Conservation (phyloP, 2,888 invertebrate genomes). For the Dynastes grantii region DNA sequence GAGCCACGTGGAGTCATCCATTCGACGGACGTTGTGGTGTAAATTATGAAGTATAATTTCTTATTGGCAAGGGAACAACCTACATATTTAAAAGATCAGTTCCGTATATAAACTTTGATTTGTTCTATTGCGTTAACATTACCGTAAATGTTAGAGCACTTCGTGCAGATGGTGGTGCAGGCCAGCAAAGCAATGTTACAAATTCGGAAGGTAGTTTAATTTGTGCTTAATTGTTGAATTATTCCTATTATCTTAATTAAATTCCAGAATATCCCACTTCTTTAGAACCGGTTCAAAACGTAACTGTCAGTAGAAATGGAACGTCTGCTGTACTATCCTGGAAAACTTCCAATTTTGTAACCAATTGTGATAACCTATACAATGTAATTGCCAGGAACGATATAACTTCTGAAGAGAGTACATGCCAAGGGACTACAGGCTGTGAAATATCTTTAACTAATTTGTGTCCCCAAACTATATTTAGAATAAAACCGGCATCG, state of each 20-base stretch:
- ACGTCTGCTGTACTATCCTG: not conserved
- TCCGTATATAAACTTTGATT: not conserved
- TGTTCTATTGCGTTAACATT: not conserved
- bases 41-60: not conserved
- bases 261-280: not conserved
- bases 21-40: not conserved
- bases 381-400: too few species aligned
- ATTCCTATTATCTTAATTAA: not conserved
- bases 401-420: not conserved
- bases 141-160: not conserved
- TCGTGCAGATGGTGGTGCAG: not conserved
- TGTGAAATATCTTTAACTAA: not conserved
- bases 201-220: not conserved
- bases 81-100: too few species aligned
- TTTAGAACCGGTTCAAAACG: not conserved
- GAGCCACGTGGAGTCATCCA: not conserved
- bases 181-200: not conserved
- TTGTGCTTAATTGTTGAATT: not conserved
- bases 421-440: not conserved
- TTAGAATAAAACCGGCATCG: not conserved
- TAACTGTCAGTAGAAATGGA: not conserved
- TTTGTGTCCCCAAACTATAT: not conserved
- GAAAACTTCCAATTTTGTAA: not conserved
- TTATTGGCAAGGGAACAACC: too few species aligned
- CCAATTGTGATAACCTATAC: too few species aligned